A percentile compares a stretch with the other conserved stretches of the same genome.
phyloP scores from a whole-genome alignment of 2,797 vertebrate species.

The Eidolon dupreanum region DNA sequence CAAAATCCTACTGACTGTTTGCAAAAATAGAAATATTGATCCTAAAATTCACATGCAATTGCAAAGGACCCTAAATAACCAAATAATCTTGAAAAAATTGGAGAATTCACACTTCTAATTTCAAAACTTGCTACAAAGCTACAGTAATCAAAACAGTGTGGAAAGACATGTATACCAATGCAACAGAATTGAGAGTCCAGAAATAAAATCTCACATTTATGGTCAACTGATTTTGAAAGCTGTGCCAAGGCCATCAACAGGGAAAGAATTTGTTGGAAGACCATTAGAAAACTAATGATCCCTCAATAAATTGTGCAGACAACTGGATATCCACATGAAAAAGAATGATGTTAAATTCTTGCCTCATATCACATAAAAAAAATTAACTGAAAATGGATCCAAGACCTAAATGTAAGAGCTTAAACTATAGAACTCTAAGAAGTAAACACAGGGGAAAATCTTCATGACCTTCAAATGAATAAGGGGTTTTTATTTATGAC shows the following conservation, averaged over 20 bases:
- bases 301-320: background rate
- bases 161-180: background rate
- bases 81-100: background rate
- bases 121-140: constrained; percentile 3
- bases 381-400: background rate
- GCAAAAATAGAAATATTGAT: background rate
- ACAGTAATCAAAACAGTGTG: background rate
- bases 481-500: background rate
- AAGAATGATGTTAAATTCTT: background rate
- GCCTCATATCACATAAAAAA: background rate
- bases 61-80: background rate
- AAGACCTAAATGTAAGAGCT: background rate
- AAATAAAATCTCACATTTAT: background rate
- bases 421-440: background rate
- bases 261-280: background rate
- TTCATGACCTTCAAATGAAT: background rate
- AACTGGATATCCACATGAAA: background rate
- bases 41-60: background rate
- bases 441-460: background rate
- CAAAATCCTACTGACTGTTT: background rate
- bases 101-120: background rate
- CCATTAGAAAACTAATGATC: background rate
- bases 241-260: background rate
- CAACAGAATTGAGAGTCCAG: background rate
- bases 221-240: background rate